These are phyloP conservation scores for Cyrtorhinus lividipennis DNA, from an alignment of 1,140 invertebrate species.

Conservation along the genomic window DNA sequence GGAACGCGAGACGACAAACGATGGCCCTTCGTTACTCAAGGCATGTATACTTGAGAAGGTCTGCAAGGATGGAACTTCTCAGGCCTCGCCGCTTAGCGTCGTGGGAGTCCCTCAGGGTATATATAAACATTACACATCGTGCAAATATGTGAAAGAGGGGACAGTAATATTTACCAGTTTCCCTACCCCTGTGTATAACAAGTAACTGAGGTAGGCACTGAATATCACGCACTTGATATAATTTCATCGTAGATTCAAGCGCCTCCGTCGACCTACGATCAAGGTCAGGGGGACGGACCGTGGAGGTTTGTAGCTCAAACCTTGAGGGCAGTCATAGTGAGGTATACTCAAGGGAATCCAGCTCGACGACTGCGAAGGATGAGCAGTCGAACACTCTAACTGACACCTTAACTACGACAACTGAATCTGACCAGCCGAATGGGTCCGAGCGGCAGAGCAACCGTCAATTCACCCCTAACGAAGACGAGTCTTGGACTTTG, in stretches of 20 bases:
- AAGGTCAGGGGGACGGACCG: neutral
- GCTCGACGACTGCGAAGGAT: neutral
- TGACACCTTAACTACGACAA: too few species aligned
- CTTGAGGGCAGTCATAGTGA: neutral
- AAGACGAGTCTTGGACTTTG: too few species aligned
- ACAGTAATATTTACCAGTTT: too few species aligned
- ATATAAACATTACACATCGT: too few species aligned
- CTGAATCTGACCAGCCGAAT: too few species aligned
- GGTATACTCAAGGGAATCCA: neutral
- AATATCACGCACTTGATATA: too few species aligned
- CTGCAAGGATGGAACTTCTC: neutral
- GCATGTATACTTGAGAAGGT: neutral
- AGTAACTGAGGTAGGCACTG: too few species aligned
- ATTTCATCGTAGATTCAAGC: neutral
- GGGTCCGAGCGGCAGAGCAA: too few species aligned
- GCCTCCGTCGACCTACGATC: neutral
- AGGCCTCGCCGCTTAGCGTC: neutral
- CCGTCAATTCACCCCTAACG: too few species aligned
- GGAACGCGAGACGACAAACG: neutral
- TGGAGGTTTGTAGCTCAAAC: neutral
- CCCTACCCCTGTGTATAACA: too few species aligned
- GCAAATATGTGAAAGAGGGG: too few species aligned
- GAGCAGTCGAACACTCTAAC: neutral
- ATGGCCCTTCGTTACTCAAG: constrained; percentile 3
- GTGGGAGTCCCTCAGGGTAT: neutral